Evolutionary conservation across 2,888 invertebrate species (phyloP).

Genomic region (Ophioninae sp.): DNA sequence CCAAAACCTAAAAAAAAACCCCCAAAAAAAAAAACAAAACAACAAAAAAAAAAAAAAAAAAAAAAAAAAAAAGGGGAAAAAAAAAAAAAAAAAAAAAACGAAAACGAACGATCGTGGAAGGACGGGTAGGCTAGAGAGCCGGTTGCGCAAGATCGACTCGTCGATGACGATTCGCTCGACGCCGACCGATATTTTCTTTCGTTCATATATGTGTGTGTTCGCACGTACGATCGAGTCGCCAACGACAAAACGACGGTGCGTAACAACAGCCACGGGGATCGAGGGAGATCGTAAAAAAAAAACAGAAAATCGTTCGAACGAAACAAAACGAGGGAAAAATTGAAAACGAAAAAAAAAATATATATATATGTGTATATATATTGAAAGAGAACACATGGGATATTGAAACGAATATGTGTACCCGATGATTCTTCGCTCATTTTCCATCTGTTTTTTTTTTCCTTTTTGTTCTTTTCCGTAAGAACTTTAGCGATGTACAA

Average conservation of each 20-base stretch:
- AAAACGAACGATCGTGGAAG: conserved; percentile 33
- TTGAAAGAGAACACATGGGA: conserved; percentile 9
- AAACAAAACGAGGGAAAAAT: conserved; percentile 36
- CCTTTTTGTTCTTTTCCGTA: conserved; percentile 30
- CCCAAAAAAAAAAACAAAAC: conserved; percentile 66
- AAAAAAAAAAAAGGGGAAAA: conserved; percentile 40
- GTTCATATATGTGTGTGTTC: too few relatives aligned
- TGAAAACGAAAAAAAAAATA: conserved; percentile 11
- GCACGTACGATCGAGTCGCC: too few relatives aligned
- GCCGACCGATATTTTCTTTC: too few relatives aligned
- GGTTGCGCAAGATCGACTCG: background rate
- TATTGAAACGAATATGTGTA: conserved; percentile 28
- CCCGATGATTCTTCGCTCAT: conserved; percentile 23
- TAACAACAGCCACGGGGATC: background rate
- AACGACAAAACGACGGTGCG: too few relatives aligned
- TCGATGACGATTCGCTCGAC: too few relatives aligned
- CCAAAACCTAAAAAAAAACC: too few relatives aligned
- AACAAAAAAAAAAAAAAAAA: conserved; percentile 60
- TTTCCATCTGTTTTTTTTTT: background rate
- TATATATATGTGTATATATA: too few relatives aligned
- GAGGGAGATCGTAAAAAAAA: background rate
- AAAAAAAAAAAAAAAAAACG: conserved; percentile 53
- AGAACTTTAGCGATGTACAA: conserved; percentile 41
- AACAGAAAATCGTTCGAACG: conserved; percentile 30
- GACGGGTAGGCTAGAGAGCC: background rate